These are phyloP conservation scores for Craterocephalus amniculus DNA, from an alignment of 2,797 vertebrate genomes.

Conservation along the genomic window DNA sequence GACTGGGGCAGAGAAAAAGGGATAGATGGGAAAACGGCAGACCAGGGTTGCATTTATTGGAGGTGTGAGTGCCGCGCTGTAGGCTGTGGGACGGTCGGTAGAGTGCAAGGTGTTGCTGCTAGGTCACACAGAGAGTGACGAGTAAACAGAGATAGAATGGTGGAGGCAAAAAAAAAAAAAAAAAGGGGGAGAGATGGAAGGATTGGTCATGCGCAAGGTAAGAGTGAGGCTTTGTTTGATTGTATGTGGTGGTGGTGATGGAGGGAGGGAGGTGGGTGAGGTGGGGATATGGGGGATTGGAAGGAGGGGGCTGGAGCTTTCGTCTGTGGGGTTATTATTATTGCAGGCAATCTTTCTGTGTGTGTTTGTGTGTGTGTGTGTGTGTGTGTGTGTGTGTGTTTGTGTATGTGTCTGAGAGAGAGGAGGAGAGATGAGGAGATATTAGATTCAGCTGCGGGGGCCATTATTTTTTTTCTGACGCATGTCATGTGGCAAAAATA, in stretches of 20 bases:
- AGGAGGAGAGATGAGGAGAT: conserved; percentile 73
- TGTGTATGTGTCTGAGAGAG: conserved; percentile 50
- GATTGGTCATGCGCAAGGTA: conserved; percentile 86
- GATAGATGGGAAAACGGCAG: conserved; percentile 79
- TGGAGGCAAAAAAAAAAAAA: conserved; percentile 63
- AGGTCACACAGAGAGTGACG: conserved; percentile 72
- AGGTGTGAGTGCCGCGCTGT: conserved; percentile 76
- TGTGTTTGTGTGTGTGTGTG: conserved; percentile 42
- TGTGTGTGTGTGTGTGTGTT: conserved; percentile 36
- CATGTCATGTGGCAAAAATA: conserved; percentile 65
- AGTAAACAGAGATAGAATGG: conserved; percentile 75
- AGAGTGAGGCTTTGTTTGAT: conserved; percentile 85
- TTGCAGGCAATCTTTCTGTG: conserved; percentile 78
- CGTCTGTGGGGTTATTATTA: conserved; percentile 83
- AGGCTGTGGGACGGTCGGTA: conserved; percentile 76
- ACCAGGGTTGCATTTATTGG: conserved; percentile 78
- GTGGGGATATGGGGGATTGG: conserved; percentile 59
- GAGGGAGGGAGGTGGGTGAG: conserved; percentile 44
- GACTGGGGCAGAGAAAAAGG: conserved; percentile 76
- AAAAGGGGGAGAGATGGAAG: conserved; percentile 78
- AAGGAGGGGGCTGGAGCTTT: conserved; percentile 77
- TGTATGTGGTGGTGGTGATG: conserved; percentile 72
- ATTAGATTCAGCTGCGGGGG: conserved; percentile 73
- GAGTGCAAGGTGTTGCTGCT: conserved; percentile 79
- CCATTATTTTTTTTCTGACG: conserved; percentile 69